Percentiles rank a stretch among this genome's conserved stretches.
These are phyloP conservation scores for Brachionus asplanchnoidis DNA, from an alignment of 1,140 invertebrate species.

Conservation along the genomic window DNA sequence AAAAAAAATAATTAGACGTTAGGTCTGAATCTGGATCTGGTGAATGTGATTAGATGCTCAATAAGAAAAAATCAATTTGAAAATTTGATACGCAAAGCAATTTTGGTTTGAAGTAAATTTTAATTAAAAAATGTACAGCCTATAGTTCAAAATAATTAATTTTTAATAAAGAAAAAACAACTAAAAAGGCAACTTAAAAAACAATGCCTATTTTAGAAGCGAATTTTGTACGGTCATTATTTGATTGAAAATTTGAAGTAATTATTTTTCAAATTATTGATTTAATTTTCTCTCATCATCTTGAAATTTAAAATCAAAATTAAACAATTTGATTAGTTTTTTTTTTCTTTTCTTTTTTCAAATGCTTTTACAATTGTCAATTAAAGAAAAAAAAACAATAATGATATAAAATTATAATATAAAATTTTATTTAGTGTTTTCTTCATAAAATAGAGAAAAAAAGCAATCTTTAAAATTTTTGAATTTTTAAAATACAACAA, in stretches of 20 bases:
- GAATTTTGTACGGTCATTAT: no score
- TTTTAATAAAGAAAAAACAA: neutral
- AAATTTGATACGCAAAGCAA: neutral
- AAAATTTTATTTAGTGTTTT: neutral
- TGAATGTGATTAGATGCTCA: neutral
- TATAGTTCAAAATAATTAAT: neutral
- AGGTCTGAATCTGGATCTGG: neutral
- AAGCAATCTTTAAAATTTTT: neutral
- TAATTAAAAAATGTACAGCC: neutral
- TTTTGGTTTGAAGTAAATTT: neutral
- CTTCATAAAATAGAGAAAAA: neutral
- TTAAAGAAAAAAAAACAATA: no score
- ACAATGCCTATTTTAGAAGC: no score
- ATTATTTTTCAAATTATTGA: no score
- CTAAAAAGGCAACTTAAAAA: no score
- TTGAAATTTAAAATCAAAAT: no score
- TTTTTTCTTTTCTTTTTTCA: no score
- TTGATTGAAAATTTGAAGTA: no score
- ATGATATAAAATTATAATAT: neutral
- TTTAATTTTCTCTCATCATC: no score
- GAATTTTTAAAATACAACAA: neutral
- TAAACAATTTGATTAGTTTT: no score
- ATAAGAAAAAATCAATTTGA: neutral
- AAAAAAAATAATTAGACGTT: neutral
- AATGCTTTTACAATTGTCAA: no score